Evolutionary conservation across 2,888 invertebrate species (phyloP), one percentile per base, ranked within the genome.

Genomic region (Tenthredo scrophulariae): DNA sequence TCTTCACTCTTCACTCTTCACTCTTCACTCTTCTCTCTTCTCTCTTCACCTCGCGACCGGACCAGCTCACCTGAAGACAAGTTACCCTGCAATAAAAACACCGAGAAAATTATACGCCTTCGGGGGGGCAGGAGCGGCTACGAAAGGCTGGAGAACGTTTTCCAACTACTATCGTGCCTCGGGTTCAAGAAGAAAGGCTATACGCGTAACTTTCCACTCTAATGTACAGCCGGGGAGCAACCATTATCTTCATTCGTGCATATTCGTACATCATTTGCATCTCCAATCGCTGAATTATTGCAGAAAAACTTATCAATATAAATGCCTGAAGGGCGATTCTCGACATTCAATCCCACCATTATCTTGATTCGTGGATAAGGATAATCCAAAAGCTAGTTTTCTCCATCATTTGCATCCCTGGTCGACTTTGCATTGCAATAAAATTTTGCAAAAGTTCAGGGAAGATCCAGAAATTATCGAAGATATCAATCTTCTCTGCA

Each of bases 31-130:
- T 75, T 77, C 65, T 54, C 79, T 88, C 88, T 89, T 88, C 91
- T 90, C 91, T 91, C 91, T 91, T 91, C 90, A 90, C 91, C 90
- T 89, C 87, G 86, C 89, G 89, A 89, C 90, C 90, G 90, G 89
- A 89, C 90, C 90, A 90, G 92, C 91, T 92, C 92, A 92, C 92
- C 91, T 90, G 93, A 93, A 93, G 93, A 93, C 92, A 93, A 93
- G 93, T 93, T 93, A 93, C 92, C 91, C 92, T 89, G 91, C 92
- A 93, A 93, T 93, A 93, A 93, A 93, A 93, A 93, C 91, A 92
- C 90, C 89, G 90, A 92, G 93, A 91, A 93, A 93, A 93, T 93
- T 92, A 93, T 93, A 93, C 91, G 92, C 93, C 92, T 92, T 90
- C 88, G 5, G 1, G n/a, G 7, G 58, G 70, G 33, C 82, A 85